These are phyloP conservation scores for Eucera pruinosa DNA, from an alignment of 2,888 invertebrate genomes.

Conservation along the genomic window DNA sequence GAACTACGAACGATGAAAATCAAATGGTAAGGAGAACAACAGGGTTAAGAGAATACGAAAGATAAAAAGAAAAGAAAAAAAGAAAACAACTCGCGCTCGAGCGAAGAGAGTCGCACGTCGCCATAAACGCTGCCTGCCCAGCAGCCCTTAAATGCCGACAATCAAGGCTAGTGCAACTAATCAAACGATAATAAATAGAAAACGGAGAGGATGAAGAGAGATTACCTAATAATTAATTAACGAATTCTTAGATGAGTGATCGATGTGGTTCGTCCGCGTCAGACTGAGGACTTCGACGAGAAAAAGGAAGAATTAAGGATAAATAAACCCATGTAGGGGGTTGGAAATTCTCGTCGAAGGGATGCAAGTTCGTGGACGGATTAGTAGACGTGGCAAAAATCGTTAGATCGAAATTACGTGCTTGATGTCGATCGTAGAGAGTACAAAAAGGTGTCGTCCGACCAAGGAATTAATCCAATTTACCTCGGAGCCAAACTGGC, in stretches of 20 bases:
- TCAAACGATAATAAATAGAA: constrained; percentile 82
- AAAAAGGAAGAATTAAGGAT: neutral
- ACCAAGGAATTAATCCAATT: constrained; percentile 52
- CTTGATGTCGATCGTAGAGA: constrained; percentile 68
- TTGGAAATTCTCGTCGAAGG: constrained; percentile 22
- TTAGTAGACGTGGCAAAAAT: constrained; percentile 42
- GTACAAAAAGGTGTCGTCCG: constrained; percentile 60
- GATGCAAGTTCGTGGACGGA: constrained; percentile 32
- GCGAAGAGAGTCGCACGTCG: constrained; percentile 73
- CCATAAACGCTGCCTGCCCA: constrained; percentile 78
- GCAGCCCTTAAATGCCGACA: constrained; percentile 84
- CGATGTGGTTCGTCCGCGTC: constrained; percentile 51
- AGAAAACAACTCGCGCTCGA: constrained; percentile 29
- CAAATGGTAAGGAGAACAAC: no score
- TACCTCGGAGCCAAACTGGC: no score
- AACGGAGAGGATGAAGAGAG: constrained; percentile 50
- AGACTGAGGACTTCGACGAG: constrained; percentile 26
- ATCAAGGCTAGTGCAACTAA: constrained; percentile 84
- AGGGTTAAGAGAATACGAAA: no score
- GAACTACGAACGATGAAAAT: no score
- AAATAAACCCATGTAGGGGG: no score
- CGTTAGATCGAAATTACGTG: constrained; percentile 59
- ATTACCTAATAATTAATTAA: constrained; percentile 67
- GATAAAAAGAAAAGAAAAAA: neutral
- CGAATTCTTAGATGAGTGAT: constrained; percentile 64